Evolutionary conservation across 1,140 invertebrate species (phyloP).

Genomic region (Diorhabda carinulata): DNA sequence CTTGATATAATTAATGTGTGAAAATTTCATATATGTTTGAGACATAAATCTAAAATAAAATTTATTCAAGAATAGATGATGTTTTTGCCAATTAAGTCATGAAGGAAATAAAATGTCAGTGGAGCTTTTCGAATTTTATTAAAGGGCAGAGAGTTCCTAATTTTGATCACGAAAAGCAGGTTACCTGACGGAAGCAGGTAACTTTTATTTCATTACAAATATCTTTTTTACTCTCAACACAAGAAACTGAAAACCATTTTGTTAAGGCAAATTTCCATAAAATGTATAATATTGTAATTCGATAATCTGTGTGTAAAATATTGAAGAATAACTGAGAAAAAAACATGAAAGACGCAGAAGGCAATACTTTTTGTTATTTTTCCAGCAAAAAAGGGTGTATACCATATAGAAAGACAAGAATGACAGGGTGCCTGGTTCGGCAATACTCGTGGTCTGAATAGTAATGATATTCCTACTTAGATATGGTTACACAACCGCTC

Average conservation of each 20-base stretch:
- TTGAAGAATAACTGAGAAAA: conserved; percentile 12
- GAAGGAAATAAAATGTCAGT: background rate
- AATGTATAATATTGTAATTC: conserved; percentile 9
- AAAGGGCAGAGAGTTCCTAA: background rate
- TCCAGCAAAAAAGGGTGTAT: conserved; percentile 38
- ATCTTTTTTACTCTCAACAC: background rate
- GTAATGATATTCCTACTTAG: conserved; percentile 34
- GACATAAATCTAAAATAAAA: too few relatives aligned
- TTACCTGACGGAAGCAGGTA: background rate
- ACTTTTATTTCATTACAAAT: background rate
- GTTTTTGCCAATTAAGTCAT: background rate
- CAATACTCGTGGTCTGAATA: conserved; percentile 40
- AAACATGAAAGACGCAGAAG: conserved; percentile 11
- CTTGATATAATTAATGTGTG: too few relatives aligned
- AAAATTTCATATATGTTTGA: too few relatives aligned
- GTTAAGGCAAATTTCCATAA: conserved; percentile 13
- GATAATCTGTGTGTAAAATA: conserved; percentile 20
- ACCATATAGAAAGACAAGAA: conserved; percentile 44
- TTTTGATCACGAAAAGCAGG: background rate
- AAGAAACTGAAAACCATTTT: conserved; percentile 16
- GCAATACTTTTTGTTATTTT: conserved; percentile 33
- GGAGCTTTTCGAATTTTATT: background rate
- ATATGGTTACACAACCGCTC: conserved; percentile 1
- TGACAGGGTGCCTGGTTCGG: conserved; percentile 41
- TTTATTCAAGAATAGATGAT: too few relatives aligned